A percentile compares a stretch with the other conserved stretches of the same genome.
phyloP scores from a whole-genome alignment of 2,113 vertebrate genomes.

The Brachyhypopomus gauderio region DNA sequence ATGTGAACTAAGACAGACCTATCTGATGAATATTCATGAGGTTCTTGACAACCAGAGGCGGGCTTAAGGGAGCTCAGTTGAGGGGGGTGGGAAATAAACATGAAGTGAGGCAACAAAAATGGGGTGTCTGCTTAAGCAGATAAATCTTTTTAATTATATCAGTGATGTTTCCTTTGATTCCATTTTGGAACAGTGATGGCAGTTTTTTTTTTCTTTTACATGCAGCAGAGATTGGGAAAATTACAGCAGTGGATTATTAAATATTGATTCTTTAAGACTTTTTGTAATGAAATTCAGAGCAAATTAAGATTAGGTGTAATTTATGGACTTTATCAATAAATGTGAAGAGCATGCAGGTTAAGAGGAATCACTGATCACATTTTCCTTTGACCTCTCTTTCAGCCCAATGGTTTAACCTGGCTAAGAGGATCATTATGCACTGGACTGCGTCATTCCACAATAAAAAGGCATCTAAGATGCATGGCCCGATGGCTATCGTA shows the following conservation, averaged over 20 bases:
- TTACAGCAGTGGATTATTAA: too few species aligned
- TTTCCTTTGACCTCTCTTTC: conserved; percentile 3
- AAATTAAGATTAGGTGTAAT: neutral
- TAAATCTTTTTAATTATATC: neutral
- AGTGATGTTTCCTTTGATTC: neutral
- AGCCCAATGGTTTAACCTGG: conserved; percentile 32
- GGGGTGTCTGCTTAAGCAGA: neutral
- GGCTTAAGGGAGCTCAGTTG: neutral
- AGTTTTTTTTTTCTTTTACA: too few species aligned
- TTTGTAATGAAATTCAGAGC: neutral
- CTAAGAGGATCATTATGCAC: conserved; percentile 2
- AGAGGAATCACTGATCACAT: neutral
- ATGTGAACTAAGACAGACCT: conserved; percentile 41
- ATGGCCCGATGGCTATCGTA: conserved; percentile 34
- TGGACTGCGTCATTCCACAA: conserved; percentile 38
- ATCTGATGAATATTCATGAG: conserved; percentile 65
- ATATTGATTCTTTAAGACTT: neutral
- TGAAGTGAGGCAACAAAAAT: neutral
- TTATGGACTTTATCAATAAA: too few species aligned
- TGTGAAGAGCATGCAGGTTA: neutral
- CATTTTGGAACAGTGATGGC: neutral
- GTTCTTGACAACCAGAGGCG: conserved; percentile 44
- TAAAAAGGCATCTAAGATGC: conserved; percentile 45
- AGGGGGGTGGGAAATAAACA: neutral
- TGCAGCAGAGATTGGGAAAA: too few species aligned